Conservation (phyloP, 2,797 vertebrate genomes). For the Oophaga sylvatica region DNA sequence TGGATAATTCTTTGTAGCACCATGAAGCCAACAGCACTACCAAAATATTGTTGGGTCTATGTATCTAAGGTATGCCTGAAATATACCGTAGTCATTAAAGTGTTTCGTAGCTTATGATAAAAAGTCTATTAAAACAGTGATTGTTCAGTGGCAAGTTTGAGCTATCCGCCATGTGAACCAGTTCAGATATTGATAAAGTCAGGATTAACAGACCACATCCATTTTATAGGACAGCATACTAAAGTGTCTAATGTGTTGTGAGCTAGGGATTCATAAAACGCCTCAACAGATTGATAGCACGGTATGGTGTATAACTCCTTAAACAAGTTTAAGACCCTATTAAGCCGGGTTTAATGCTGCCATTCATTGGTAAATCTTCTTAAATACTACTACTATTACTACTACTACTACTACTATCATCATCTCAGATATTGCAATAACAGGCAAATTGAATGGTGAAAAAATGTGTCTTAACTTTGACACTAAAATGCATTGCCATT, state of each 20-base stretch:
- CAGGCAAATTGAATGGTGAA: too few species aligned
- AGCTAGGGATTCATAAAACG: neutral
- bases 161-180: neutral
- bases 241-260: neutral
- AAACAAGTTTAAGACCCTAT: neutral
- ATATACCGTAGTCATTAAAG: neutral
- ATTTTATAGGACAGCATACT: neutral
- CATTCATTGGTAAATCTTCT: neutral
- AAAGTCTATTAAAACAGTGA: neutral
- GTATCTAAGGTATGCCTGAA: neutral
- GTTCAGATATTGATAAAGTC: neutral
- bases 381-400: neutral
- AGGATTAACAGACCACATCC: conserved; percentile 4
- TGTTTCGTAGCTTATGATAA: neutral
- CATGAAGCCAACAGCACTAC: too few species aligned
- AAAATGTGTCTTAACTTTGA: too few species aligned
- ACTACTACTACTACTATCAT: too few species aligned
- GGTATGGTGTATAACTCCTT: neutral
- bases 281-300: neutral
- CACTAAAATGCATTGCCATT: too few species aligned
- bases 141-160: neutral
- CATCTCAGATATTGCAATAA: too few species aligned
- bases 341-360: neutral
- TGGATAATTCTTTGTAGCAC: too few species aligned
- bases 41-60: neutral